Conservation (phyloP, 2,888 invertebrate genomes). For the Calameuta pallipes region DNA sequence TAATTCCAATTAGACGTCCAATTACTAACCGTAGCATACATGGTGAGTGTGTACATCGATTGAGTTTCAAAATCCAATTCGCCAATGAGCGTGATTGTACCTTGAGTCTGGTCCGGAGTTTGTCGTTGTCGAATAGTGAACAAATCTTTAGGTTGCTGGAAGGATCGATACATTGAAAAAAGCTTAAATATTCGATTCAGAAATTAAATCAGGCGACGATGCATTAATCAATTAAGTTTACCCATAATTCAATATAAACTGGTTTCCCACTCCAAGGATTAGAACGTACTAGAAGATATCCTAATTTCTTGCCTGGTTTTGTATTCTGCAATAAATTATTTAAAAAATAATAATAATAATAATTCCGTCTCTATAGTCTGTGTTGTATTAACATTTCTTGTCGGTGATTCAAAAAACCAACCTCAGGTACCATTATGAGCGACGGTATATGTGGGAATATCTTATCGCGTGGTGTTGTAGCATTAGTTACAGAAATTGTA, state of each 20-base stretch:
- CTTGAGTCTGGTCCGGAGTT: slow-evolving; percentile 82
- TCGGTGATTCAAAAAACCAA: slow-evolving; percentile 55
- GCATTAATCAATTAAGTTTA: slow-evolving; percentile 59
- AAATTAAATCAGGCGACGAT: neutral
- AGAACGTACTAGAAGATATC: slow-evolving; percentile 83
- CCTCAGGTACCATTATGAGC: slow-evolving; percentile 81
- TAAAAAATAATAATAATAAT: neutral
- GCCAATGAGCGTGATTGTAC: slow-evolving; percentile 80
- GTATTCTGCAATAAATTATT: slow-evolving; percentile 70
- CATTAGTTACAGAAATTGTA: slow-evolving; percentile 85
- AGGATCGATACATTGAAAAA: neutral
- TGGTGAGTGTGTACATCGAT: slow-evolving; percentile 88
- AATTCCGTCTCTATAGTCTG: neutral
- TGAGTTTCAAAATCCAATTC: slow-evolving; percentile 89
- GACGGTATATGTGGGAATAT: slow-evolving; percentile 86
- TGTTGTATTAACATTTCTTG: neutral
- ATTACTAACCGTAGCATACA: slow-evolving; percentile 85
- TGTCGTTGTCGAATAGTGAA: slow-evolving; percentile 84
- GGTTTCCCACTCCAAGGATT: slow-evolving; percentile 82
- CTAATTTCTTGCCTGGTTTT: slow-evolving; percentile 81
- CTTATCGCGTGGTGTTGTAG: slow-evolving; percentile 83
- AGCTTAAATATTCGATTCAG: neutral
- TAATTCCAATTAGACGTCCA: slow-evolving; percentile 6
- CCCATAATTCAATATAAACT: slow-evolving; percentile 86
- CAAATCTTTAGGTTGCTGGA: slow-evolving; percentile 67